These are phyloP conservation scores for Lophius piscatorius DNA, from an alignment of 2,113 vertebrate species.

Conservation along the genomic window DNA sequence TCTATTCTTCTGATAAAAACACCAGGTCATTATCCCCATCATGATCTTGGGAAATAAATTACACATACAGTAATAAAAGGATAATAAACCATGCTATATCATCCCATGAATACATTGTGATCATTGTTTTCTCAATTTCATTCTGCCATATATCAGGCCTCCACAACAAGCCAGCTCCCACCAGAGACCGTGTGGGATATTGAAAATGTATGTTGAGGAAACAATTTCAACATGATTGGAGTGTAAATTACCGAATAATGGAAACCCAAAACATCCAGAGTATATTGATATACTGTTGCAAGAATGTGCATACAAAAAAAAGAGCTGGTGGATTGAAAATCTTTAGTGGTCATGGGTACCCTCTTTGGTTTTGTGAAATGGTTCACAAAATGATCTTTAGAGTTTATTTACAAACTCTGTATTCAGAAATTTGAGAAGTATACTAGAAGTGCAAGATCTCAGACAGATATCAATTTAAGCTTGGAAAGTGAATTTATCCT, in stretches of 20 bases:
- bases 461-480: constrained; percentile 6
- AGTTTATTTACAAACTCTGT: constrained; percentile 24
- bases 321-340: constrained; percentile 33
- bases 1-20: constrained; percentile 58
- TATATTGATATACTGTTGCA: constrained; percentile 50
- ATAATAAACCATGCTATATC: constrained; percentile 72
- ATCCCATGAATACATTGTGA: constrained; percentile 55
- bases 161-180: constrained; percentile 20
- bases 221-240: constrained; percentile 32
- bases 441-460: constrained; percentile 26
- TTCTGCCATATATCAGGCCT: constrained; percentile 34
- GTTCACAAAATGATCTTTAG: constrained; percentile 41
- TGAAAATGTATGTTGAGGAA: constrained; percentile 43
- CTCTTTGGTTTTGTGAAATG: constrained; percentile 74
- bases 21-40: constrained; percentile 43
- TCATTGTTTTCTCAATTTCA: constrained; percentile 51
- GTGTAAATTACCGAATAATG: constrained; percentile 20
- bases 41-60: constrained; percentile 62
- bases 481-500: constrained; percentile 19
- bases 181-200: constrained; percentile 18
- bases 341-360: constrained; percentile 52
- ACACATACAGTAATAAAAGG: constrained; percentile 64
- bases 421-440: constrained; percentile 27
- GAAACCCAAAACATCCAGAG: constrained; percentile 43
- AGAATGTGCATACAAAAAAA: constrained; percentile 34